phyloP scores from a whole-genome alignment of 2,888 invertebrate genomes.

The Napeogenes sylphis region DNA sequence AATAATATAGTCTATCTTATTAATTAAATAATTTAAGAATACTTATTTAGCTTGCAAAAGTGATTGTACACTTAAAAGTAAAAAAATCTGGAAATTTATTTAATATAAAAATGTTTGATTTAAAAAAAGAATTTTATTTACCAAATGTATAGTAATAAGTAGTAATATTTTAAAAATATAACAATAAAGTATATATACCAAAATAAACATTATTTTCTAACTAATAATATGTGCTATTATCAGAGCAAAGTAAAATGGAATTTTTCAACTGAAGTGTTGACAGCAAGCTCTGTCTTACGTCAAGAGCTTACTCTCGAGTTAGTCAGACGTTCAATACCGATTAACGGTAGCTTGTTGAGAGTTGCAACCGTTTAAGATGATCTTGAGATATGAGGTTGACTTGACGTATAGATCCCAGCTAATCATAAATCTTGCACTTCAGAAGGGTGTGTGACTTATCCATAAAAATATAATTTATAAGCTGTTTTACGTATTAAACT shows the following conservation, averaged over 20 bases:
- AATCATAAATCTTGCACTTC: slow-evolving; percentile 4
- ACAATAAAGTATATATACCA: background rate
- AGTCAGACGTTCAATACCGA: slow-evolving; percentile 20
- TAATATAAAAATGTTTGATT: too few species aligned
- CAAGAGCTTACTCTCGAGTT: slow-evolving; percentile 23
- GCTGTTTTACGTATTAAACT: too few species aligned
- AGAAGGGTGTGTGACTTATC: background rate
- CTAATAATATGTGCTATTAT: background rate
- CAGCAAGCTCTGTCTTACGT: slow-evolving; percentile 12
- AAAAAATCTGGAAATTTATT: too few species aligned
- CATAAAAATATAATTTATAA: too few species aligned
- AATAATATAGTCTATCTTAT: too few species aligned
- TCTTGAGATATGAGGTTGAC: slow-evolving; percentile 14
- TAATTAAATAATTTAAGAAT: too few species aligned
- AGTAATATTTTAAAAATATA: background rate
- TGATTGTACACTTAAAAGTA: too few species aligned
- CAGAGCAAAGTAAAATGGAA: slow-evolving; percentile 8
- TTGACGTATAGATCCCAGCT: slow-evolving; percentile 14
- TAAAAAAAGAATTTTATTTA: too few species aligned
- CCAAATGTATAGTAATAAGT: too few species aligned
- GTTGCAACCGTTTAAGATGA: slow-evolving; percentile 12
- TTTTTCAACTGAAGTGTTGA: slow-evolving; percentile 16
- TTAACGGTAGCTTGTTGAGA: slow-evolving; percentile 28
- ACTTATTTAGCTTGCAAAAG: too few species aligned
- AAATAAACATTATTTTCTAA: background rate